Evolutionary conservation across 1,140 invertebrate genomes (phyloP).

Genomic region (Batillaria attramentaria): DNA sequence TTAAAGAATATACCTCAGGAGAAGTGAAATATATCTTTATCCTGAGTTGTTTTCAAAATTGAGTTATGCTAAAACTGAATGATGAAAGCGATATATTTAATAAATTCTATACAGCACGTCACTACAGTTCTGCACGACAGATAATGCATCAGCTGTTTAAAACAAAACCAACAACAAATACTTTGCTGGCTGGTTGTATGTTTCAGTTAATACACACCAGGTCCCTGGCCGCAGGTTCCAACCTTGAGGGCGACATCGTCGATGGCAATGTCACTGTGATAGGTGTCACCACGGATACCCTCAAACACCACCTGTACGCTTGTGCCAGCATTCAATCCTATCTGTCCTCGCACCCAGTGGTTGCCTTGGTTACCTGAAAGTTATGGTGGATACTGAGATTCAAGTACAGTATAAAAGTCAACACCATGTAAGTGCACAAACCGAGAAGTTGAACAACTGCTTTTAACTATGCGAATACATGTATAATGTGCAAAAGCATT

Average conservation of each 20-base stretch:
- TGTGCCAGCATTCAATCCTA: constrained; percentile 38
- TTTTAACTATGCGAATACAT: too few relatives aligned
- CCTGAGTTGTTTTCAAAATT: background rate
- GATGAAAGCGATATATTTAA: background rate
- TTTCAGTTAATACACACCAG: too few relatives aligned
- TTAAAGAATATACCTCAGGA: too few relatives aligned
- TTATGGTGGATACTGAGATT: too few relatives aligned
- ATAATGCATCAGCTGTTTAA: background rate
- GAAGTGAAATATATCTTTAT: background rate
- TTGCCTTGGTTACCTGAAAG: constrained; percentile 60
- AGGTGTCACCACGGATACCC: constrained; percentile 52
- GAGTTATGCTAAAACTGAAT: background rate
- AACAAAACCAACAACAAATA: background rate
- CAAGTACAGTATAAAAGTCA: too few relatives aligned
- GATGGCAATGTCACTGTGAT: constrained; percentile 62
- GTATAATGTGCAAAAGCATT: too few relatives aligned
- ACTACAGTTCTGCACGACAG: background rate
- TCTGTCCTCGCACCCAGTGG: constrained; percentile 55
- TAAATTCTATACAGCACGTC: background rate
- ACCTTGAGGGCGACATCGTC: constrained; percentile 59
- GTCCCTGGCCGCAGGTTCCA: constrained; percentile 49
- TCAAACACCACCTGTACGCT: constrained; percentile 60
- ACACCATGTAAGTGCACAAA: too few relatives aligned
- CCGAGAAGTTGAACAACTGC: too few relatives aligned
- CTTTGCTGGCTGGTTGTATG: too few relatives aligned